Conservation (phyloP, 2,888 invertebrate genomes). For the Anoplius nigerrimus region DNA sequence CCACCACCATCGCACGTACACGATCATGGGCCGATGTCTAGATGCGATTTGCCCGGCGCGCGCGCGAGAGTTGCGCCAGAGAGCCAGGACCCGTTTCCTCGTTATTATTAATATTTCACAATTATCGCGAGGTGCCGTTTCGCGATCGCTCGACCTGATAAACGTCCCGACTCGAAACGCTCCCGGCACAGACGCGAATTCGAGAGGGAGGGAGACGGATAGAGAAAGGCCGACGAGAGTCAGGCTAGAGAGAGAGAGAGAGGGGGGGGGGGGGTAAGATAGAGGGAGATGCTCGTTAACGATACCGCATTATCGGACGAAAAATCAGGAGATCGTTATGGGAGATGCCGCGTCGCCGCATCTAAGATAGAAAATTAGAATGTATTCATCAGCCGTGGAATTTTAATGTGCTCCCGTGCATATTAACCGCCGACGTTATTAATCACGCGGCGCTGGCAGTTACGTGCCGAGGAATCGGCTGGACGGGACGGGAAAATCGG, state of each 20-base stretch:
- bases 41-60: slow-evolving; percentile 38
- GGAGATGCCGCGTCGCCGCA: slow-evolving; percentile 35
- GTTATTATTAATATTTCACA: slow-evolving; percentile 68
- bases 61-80: slow-evolving; percentile 48
- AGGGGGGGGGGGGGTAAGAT: slow-evolving; percentile 22
- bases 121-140: slow-evolving; percentile 60
- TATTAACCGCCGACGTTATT: too few relatives aligned
- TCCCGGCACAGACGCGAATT: slow-evolving; percentile 39
- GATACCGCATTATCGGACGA: slow-evolving; percentile 46
- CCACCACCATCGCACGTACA: too few relatives aligned
- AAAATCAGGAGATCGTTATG: slow-evolving; percentile 50
- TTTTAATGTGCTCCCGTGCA: slow-evolving; percentile 29
- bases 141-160: slow-evolving; percentile 55
- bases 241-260: too few relatives aligned
- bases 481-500: background rate
- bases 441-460: too few relatives aligned
- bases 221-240: background rate
- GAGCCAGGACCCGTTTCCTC: slow-evolving; percentile 57
- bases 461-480: too few relatives aligned
- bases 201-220: slow-evolving; percentile 10
- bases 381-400: slow-evolving; percentile 36
- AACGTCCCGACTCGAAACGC: slow-evolving; percentile 46
- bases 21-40: slow-evolving; percentile 38
- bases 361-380: slow-evolving; percentile 38
- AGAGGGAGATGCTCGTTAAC: slow-evolving; percentile 51